Base-by-base conservation (phyloP, 2,113 vertebrate genomes). In the Crotalus tigris region DNA sequence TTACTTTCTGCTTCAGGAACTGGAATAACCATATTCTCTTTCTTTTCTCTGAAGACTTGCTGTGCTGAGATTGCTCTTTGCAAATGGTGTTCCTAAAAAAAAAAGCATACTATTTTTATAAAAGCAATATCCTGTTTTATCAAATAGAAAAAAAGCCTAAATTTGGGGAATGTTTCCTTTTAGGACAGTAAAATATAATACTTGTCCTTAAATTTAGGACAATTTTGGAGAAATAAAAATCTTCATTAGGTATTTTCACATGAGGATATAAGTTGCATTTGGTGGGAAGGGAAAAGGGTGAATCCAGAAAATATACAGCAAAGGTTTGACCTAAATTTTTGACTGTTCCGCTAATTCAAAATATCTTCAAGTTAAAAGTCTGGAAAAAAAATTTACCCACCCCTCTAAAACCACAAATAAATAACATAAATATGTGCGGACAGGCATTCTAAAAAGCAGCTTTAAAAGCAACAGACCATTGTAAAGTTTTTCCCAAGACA, bases 11-110 rank as follows among this genome's bases (percentile, higher is more conserved):
- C 98, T 90, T 99, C 98, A 1, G 99, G 99, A 91, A 99, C 99
- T 5, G 99, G 99, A 97, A 99, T 99, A 93, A 99, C 99, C 99
- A 99, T 99, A 97, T 98, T 98, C 94, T 99, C 99, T 96, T 99
- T 99, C 98, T 99, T 99, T 96, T 99, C 99, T 97, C 99, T 97
- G 97, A 99, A 99, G 8, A 99, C 99, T 97, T 99, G 98, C 97
- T 99, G 99, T 94, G 98, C 98, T 90, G 98, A 99, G 96, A 99
- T 99, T 81, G 98, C 99, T 98, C 99, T 97, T 95, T 99, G 99
- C 96, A 99, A 98, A 97, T 99, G 99, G 94, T 99, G 99, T 98
- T 99, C 99, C 99, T 99, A 97, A 92, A 97, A 95, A 95, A 97
- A 10, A 51, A 53, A 75, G 4, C 5, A 39, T 1, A 3, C 0